Percentiles rank a stretch among this genome's conserved stretches.
Conservation (phyloP, 2,797 vertebrate genomes). For the Mus spretus region DNA sequence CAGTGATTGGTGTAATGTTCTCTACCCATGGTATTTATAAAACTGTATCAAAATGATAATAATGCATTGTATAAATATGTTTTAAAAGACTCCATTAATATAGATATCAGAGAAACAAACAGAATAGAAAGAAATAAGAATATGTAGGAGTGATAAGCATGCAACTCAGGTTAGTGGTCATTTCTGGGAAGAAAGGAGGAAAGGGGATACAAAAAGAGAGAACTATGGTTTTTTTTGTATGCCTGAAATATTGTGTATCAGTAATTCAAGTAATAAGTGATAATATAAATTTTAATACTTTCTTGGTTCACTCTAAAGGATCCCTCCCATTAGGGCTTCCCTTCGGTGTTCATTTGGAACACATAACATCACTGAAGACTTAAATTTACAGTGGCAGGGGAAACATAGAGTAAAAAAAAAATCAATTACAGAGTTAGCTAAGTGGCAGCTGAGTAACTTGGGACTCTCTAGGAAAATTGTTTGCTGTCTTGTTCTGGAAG, state of each 20-base stretch:
- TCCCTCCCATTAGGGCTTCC: background rate
- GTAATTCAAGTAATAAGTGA: background rate
- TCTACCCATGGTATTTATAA: background rate
- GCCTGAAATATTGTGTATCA: background rate
- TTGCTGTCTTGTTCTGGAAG: constrained; percentile 18
- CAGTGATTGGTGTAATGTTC: background rate
- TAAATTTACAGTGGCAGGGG: background rate
- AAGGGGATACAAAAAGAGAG: background rate
- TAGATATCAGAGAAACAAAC: constrained; percentile 33
- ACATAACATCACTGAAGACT: background rate
- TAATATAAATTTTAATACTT: background rate
- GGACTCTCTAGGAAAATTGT: background rate
- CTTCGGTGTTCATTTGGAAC: background rate
- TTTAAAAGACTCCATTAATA: background rate
- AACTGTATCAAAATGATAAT: background rate
- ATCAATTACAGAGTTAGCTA: background rate
- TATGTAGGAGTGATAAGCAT: background rate
- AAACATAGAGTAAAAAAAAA: constrained; percentile 17
- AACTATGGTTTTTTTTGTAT: background rate
- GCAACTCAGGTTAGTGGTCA: background rate
- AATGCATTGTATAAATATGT: background rate
- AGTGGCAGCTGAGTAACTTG: background rate
- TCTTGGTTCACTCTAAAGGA: background rate
- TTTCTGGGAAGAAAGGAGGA: background rate
- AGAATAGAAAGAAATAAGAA: background rate